Evolutionary conservation across 2,797 vertebrate species (phyloP).

Genomic region (Pangasius mekongensis): DNA sequence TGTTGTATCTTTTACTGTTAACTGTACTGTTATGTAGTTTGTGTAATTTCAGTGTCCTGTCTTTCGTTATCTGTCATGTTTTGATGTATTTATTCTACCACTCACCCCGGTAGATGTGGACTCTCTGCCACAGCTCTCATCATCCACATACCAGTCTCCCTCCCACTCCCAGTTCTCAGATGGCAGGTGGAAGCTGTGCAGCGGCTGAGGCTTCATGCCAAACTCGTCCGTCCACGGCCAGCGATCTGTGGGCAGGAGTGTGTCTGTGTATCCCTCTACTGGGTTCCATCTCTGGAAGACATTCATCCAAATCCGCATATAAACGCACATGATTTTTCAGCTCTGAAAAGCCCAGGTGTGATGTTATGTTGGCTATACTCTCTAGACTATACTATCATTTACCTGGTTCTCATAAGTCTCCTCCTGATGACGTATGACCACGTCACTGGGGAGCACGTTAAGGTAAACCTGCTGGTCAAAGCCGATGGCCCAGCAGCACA

Average conservation of each 20-base stretch:
- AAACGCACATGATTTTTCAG: not conserved
- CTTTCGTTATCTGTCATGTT: not conserved
- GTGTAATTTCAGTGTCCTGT: not conserved
- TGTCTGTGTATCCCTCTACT: constrained; percentile 92
- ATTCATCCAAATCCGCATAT: constrained; percentile 5
- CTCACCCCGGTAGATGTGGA: constrained; percentile 95
- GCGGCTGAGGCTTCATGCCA: constrained; percentile 85
- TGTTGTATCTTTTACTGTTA: not conserved
- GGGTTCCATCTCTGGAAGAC: constrained; percentile 93
- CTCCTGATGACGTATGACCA: constrained; percentile 87
- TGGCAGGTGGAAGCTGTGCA: constrained; percentile 87
- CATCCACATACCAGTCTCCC: constrained; percentile 97
- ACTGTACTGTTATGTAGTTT: not conserved
- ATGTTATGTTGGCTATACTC: not conserved
- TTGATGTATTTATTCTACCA: constrained; percentile 38
- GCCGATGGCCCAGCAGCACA: constrained; percentile 93
- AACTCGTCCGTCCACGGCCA: constrained; percentile 97
- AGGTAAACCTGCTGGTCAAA: constrained; percentile 92
- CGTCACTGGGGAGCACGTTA: constrained; percentile 84
- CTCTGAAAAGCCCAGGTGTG: not conserved
- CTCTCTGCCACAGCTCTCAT: constrained; percentile 94
- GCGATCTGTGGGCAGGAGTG: constrained; percentile 94
- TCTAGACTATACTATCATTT: constrained; percentile 18
- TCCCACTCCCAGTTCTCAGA: constrained; percentile 97
- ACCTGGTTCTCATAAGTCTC: constrained; percentile 99